Base-by-base conservation (phyloP, 2,888 invertebrate genomes). In the Neria commutata region DNA sequence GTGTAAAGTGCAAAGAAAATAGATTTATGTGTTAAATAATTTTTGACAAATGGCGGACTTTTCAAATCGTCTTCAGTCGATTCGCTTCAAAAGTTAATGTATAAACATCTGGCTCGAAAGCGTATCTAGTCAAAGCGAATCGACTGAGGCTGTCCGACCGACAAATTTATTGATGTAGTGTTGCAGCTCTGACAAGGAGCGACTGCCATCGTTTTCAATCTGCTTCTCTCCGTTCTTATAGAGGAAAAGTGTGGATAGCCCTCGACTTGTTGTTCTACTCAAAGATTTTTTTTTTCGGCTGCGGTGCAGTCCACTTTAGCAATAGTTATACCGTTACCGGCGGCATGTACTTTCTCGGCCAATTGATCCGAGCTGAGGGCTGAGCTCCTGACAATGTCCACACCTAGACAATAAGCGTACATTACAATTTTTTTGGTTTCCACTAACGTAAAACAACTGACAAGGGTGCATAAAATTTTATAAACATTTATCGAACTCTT, bases 391-490 rank as follows among this genome's bases (percentile, higher is more conserved):
- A 75, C 94, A 95, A 77, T 94, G 92, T 1, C 92, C 92, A 74
- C 93, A 93, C 88, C 88, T 89, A 72, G 3, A 68, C n/a, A n/a
- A n/a, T n/a, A n/a, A n/a, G n/a, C n/a, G n/a, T n/a, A n/a, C n/a
- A n/a, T n/a, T n/a, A n/a, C n/a, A n/a, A n/a, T n/a, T n/a, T 8
- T 29, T 29, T 29, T 11, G 6, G n/a, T n/a, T n/a, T n/a, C 42
- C 5, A 42, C 17, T 21, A 19, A n/a, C n/a, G 49, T 10, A n/a
- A n/a, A 29, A 54, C 1, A 33, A 49, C 17, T 54, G 81, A 88
- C 94, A 94, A 95, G 1, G 95, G 94, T 2, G 94, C 94, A 83
- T 90, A 95, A 77, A 92, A 95, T 80, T 94, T 92, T 25, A 95
- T 87, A 74, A 94, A 93, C 0, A 90, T 88, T 88, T 84, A 40